Percentiles rank a stretch among this genome's conserved stretches.
Conservation (phyloP, 2,888 invertebrate species). For the Leucophenga maculata region DNA sequence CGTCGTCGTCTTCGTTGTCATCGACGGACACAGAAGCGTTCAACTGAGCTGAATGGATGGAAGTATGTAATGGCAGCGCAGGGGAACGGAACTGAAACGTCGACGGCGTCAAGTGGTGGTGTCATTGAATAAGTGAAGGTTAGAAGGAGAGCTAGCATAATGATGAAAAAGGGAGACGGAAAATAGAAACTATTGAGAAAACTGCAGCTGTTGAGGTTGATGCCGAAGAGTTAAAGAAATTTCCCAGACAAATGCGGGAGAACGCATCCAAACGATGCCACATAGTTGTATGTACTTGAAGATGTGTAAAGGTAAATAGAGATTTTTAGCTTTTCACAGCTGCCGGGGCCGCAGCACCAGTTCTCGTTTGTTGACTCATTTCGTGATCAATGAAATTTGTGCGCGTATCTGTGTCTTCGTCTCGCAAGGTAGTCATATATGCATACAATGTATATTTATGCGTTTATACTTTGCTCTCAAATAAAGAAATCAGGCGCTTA, state of each 20-base stretch:
- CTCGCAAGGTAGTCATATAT: neutral
- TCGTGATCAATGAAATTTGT: slow-evolving; percentile 42
- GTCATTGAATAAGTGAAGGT: no score
- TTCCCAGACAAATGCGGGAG: slow-evolving; percentile 43
- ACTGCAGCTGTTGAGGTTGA: neutral
- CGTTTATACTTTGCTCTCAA: slow-evolving; percentile 26
- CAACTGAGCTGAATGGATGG: neutral
- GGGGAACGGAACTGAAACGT: neutral
- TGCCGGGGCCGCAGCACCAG: neutral
- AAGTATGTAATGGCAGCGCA: neutral
- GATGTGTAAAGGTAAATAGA: slow-evolving; percentile 42
- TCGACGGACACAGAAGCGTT: slow-evolving; percentile 20
- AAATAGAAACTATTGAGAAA: neutral
- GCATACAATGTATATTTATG: slow-evolving; percentile 23
- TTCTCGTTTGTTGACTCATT: slow-evolving; percentile 58
- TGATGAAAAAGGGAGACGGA: neutral
- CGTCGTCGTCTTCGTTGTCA: neutral
- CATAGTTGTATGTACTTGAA: no score
- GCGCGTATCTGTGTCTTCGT: neutral
- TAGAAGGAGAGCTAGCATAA: no score
- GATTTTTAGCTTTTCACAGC: slow-evolving; percentile 39
- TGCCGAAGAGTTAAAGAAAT: neutral
- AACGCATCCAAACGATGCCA: slow-evolving; percentile 17
- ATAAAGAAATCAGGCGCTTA: slow-evolving; percentile 65
- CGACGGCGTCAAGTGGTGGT: neutral